A percentile compares a stretch with the other conserved stretches of the same genome.
phyloP scores from a whole-genome alignment of 2,113 vertebrate genomes.

The Marmota flaviventris region DNA sequence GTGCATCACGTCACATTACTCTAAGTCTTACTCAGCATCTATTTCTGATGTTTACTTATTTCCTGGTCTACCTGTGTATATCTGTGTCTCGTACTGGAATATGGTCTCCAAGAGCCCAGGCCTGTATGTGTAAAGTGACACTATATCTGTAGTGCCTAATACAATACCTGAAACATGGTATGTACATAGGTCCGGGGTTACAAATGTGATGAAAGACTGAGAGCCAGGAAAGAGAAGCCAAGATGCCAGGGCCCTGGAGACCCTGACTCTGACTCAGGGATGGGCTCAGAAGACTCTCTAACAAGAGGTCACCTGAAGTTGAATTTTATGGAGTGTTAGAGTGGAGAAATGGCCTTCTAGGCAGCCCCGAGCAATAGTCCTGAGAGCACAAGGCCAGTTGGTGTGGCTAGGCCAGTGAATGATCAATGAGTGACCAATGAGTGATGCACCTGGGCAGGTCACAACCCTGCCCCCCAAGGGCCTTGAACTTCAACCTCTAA shows the following conservation, averaged over 20 bases:
- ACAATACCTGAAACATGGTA: background rate
- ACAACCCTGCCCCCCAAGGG: background rate
- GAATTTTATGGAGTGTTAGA: background rate
- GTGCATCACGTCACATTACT: background rate
- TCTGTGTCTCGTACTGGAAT: background rate
- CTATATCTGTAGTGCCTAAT: background rate
- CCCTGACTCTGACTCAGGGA: background rate
- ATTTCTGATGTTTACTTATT: background rate
- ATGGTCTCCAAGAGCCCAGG: background rate
- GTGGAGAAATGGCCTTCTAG: background rate
- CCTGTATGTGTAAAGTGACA: background rate
- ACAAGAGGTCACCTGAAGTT: background rate
- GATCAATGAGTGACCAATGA: background rate
- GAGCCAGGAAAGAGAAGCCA: background rate
- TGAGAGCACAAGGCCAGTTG: background rate
- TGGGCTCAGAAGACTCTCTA: background rate
- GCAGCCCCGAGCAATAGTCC: background rate
- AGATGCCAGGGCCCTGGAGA: background rate
- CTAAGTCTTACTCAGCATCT: background rate
- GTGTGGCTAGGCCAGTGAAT: background rate
- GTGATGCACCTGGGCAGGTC: background rate
- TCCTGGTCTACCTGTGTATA: background rate
- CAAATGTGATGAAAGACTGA: background rate
- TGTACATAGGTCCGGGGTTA: background rate
- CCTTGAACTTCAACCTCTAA: slow-evolving; percentile 11